Evolutionary conservation across 2,113 vertebrate genomes (phyloP), one percentile per base, ranked within the genome.

Genomic region (Microcebus jonahi): DNA sequence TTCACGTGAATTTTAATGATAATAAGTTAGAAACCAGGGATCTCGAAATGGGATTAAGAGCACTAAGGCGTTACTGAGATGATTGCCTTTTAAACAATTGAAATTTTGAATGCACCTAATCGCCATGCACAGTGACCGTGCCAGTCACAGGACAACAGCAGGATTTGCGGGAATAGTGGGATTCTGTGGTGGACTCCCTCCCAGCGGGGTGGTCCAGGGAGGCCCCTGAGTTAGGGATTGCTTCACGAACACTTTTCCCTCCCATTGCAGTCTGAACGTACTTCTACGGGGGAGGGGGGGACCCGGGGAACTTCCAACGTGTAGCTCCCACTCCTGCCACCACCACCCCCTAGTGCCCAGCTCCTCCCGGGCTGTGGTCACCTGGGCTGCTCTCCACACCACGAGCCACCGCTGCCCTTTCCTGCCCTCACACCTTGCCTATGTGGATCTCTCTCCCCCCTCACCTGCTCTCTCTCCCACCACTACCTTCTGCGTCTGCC

Each of bases 141-240:
- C 21, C 29, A 10, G 29, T 70, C 11, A 31, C 4, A 8, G 45
- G 45, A 45, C 45, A 45, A 45, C 45, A 45, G 45, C 45, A 45
- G 5, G 20, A 23, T 42, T 61, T 70, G 17, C 6, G 80, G 9
- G 57, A 39, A 34, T n/a, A 20, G 18, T 0, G 1, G 6, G 48
- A 39, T 23, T 36, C 21, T 0, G 0, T 13, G 39, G 20, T 18
- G 4, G 12, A 1, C 31, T 25, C 8, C 0, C 42, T 70, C 36
- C 21, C 42, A 5, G 23, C 59, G 29, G 8, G 15, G 42, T 21
- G 84, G 45, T 57, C 6, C 25, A 27, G 31, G 81, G 10, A 6
- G 8, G 31, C 12, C 18, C 50, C 36, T 0, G 0, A 9, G 29
- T 67, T 9, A 34, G n/a, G 0, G 2, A 75, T 39, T 27, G 20